Evolutionary conservation across 2,797 vertebrate species (phyloP).

Genomic region (Novumbra hubbsi): DNA sequence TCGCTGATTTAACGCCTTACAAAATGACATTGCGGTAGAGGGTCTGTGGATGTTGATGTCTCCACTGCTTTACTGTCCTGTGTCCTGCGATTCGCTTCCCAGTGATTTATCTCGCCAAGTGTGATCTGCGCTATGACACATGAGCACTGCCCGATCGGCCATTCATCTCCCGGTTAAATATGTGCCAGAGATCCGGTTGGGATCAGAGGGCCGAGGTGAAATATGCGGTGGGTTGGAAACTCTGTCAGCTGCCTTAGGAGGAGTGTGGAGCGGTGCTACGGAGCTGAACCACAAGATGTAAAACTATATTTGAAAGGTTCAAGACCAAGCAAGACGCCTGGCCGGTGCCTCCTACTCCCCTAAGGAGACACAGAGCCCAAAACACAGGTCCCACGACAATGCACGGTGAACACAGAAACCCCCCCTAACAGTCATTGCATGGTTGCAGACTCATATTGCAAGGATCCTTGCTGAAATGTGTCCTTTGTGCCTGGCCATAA

Average conservation of each 20-base stretch:
- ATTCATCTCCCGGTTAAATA: constrained; percentile 75
- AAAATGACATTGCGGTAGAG: constrained; percentile 68
- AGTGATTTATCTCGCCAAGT: constrained; percentile 67
- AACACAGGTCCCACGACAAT: too few species aligned
- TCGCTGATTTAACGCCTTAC: constrained; percentile 76
- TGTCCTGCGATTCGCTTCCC: constrained; percentile 50
- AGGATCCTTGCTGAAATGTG: too few species aligned
- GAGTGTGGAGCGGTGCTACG: constrained; percentile 57
- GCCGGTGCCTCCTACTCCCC: too few species aligned
- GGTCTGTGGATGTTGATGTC: constrained; percentile 71
- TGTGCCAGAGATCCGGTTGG: constrained; percentile 57
- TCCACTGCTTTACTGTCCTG: constrained; percentile 64
- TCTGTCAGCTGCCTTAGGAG: constrained; percentile 54
- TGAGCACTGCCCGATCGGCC: constrained; percentile 62
- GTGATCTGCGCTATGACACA: constrained; percentile 67
- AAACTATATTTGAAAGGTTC: constrained; percentile 55
- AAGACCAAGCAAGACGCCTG: neutral
- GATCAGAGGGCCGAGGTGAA: constrained; percentile 67
- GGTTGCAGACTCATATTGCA: too few species aligned
- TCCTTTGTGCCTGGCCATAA: too few species aligned
- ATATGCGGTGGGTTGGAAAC: constrained; percentile 62
- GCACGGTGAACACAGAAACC: too few species aligned
- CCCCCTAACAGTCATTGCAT: too few species aligned
- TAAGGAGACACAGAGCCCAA: too few species aligned
- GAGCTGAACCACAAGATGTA: constrained; percentile 49